phyloP scores from a whole-genome alignment of 2,113 vertebrate genomes.

The Pao palembangensis region DNA sequence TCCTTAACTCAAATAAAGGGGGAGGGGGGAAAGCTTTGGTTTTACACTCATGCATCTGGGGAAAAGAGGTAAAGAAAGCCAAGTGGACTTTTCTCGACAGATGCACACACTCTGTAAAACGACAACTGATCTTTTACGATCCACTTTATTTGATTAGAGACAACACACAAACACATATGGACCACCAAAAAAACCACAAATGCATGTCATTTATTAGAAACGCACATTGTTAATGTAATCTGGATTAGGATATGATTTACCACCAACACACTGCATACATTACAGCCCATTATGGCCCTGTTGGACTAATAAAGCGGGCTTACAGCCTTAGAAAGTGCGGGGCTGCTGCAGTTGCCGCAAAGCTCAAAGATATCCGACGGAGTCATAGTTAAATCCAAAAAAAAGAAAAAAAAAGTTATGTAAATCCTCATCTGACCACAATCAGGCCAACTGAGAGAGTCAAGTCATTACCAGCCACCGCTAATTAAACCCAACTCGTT shows the following conservation, averaged over 20 bases:
- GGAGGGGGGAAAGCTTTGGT: conserved; percentile 20
- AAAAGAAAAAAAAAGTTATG: conserved; percentile 46
- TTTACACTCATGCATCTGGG: conserved; percentile 67
- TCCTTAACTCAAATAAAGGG: conserved; percentile 19
- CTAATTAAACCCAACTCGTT: conserved; percentile 38
- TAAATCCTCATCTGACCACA: conserved; percentile 49
- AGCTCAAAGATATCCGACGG: conserved; percentile 41
- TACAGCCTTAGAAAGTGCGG: conserved; percentile 25
- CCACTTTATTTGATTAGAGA: conserved; percentile 60
- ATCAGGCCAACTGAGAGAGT: conserved; percentile 46
- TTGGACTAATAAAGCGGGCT: conserved; percentile 30
- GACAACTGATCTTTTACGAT: conserved; percentile 47
- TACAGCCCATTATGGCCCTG: conserved; percentile 24
- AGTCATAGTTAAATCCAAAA: conserved; percentile 59
- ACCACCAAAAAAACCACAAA: conserved; percentile 14
- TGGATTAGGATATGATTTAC: conserved; percentile 43
- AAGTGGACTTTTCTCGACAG: conserved; percentile 61
- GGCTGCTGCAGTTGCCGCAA: conserved; percentile 33
- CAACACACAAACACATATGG: conserved; percentile 32
- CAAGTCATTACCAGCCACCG: conserved; percentile 40
- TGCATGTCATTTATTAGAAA: conserved; percentile 28
- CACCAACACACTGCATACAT: conserved; percentile 26
- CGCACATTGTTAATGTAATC: conserved; percentile 18
- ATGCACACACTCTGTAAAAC: conserved; percentile 51
- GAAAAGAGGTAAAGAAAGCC: conserved; percentile 47